Base-by-base conservation (phyloP, 2,797 vertebrate genomes). In the Sciurus vulgaris region DNA sequence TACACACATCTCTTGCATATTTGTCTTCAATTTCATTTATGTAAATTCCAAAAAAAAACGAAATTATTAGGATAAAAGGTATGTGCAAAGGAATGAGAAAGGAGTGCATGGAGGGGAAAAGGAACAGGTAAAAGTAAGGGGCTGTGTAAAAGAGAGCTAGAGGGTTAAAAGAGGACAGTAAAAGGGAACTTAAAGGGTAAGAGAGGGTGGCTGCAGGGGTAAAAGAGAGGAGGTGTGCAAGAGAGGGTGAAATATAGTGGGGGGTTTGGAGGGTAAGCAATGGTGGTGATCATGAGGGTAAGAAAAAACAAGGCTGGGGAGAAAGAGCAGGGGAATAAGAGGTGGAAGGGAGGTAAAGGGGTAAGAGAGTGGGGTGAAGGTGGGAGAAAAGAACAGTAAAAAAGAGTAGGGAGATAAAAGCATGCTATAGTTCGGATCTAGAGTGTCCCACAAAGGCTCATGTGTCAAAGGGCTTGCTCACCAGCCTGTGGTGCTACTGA, bases 1-100 rank as follows among this genome's bases (percentile, higher is more conserved):
- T 88, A 94, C 0, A 88, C 38, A 90, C 2, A 30, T 91, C 44
- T 96, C 67, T 89, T 35, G 26, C 15, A 93, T 33, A 67, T 14
- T 13, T 95, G n/a, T 67, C 54, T 93, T 86, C 51, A 61, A 65
- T 77, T 91, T 83, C 85, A 86, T 79, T 83, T 93, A 84, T 89
- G 89, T 56, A 72, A 86, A 90, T 73, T 77, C 38, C 22, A 38
- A 38, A 56, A 88, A 56, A 56, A 65, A 91, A 56, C 70, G 49
- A 93, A 90, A 90, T 81, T 70, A 82, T 20, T 79, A 65, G 56
- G 18, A 84, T 95, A 93, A 95, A 95, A 83, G 10, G 0, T 61
- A 69, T 35, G 4, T 90, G 59, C 72, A 88, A 87, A 93, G 28
- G 67, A 89, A 91, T 65, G 56, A 89, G 63, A 95, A 93, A 17